A percentile compares a stretch with the other conserved stretches of the same genome.
Evolutionary conservation across 2,888 invertebrate genomes (phyloP).

Genomic region (Pollenia angustigena): DNA sequence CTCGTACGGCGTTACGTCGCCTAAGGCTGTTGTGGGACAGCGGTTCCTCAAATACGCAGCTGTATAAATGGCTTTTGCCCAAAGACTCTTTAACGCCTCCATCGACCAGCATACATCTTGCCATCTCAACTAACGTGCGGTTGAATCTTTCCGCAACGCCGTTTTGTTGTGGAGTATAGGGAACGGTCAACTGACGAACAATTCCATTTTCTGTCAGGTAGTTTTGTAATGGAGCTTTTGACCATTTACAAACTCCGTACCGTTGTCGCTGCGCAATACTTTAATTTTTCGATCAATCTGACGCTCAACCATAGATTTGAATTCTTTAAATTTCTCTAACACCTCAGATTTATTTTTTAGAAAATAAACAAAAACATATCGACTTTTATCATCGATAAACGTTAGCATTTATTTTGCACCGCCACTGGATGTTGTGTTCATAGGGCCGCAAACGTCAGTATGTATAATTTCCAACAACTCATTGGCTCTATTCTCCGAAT

Average conservation of each 20-base stretch:
- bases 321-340: neutral
- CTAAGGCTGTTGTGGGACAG: neutral
- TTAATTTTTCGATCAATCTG: neutral
- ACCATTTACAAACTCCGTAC: neutral
- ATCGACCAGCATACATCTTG: slow-evolving; percentile 6
- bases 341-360: neutral
- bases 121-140: slow-evolving; percentile 11
- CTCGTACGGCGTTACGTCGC: slow-evolving; percentile 21
- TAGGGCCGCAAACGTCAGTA: too few relatives aligned
- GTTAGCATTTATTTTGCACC: neutral
- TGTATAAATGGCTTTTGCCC: neutral
- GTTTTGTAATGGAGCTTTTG: neutral
- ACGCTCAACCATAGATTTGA: too few relatives aligned
- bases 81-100: neutral
- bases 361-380: slow-evolving; percentile 14
- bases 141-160: slow-evolving; percentile 12
- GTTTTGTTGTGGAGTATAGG: slow-evolving; percentile 5
- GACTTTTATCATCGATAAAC: neutral
- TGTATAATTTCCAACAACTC: too few relatives aligned
- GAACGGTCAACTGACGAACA: neutral
- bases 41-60: neutral
- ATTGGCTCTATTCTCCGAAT: slow-evolving; percentile 3
- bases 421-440: too few relatives aligned
- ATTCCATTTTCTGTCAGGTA: neutral
- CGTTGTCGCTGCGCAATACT: slow-evolving; percentile 4